These are phyloP conservation scores for Heteropelma amictum DNA, from an alignment of 2,888 invertebrate species.

Conservation along the genomic window DNA sequence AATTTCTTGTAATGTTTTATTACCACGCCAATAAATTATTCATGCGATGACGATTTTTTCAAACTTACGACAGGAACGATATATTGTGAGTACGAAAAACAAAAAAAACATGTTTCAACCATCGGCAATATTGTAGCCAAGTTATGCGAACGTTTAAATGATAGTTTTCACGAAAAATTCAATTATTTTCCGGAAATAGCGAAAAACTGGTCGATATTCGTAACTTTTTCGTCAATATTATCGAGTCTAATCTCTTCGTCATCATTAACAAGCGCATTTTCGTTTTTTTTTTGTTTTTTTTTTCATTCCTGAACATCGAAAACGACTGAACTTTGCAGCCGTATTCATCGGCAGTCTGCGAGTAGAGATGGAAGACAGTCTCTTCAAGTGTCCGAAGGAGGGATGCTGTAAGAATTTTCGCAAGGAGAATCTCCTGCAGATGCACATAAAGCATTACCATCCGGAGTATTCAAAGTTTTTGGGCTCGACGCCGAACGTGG, in stretches of 20 bases:
- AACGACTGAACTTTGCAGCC: slow-evolving; percentile 79
- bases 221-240: too few relatives aligned
- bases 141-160: too few relatives aligned
- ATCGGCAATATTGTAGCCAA: too few relatives aligned
- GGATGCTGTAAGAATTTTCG: slow-evolving; percentile 94
- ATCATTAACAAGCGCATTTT: too few relatives aligned
- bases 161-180: too few relatives aligned
- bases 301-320: not conserved
- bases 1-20: too few relatives aligned
- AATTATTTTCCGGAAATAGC: too few relatives aligned
- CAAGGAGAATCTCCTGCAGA: slow-evolving; percentile 92
- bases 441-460: slow-evolving; percentile 97
- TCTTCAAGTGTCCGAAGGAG: slow-evolving; percentile 86
- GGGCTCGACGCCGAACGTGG: slow-evolving; percentile 90
- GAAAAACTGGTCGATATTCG: too few relatives aligned
- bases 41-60: slow-evolving; percentile 26
- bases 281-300: not conserved
- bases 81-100: slow-evolving; percentile 67
- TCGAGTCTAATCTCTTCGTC: too few relatives aligned
- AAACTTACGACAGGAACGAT: slow-evolving; percentile 63
- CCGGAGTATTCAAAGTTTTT: slow-evolving; percentile 87
- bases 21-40: slow-evolving; percentile 15
- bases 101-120: not conserved
- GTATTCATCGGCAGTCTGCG: slow-evolving; percentile 74
- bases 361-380: slow-evolving; percentile 85